Base-by-base conservation (phyloP, 2,888 invertebrate genomes). In the Spialia ferax region DNA sequence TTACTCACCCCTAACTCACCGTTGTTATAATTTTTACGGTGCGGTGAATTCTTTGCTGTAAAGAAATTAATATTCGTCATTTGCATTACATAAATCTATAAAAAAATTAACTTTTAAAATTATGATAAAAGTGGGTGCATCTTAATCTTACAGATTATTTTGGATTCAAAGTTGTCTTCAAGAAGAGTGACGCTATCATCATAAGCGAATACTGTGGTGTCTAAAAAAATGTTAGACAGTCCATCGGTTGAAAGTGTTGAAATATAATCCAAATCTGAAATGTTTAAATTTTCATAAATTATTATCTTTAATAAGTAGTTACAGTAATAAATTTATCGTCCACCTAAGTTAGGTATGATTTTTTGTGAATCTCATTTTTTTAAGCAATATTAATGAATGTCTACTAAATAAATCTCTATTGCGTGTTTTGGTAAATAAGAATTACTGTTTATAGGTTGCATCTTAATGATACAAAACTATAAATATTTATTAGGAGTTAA, bases 141-240 rank as follows among this genome's bases (percentile, higher is more conserved):
- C 5, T n/a, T 54, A 11, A 57, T 42, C 65, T 65, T 52, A 65
- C 65, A 52, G 5, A 65, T 26, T 38, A 35, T 57, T n/a, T 59
- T 59, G 0, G 18, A 26, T 15, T 45, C 59, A 15, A 55, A n/a
- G 20, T 38, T 26, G 26, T 65, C 52, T 52, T 59, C 38, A 7
- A 65, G 15, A 38, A 20, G 26, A 18, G 38, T 35, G 2, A 52
- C n/a, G 38, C 65, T 65, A 0, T 65, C 65, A 26, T 65, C 65
- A 7, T 65, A 65, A 23, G 65, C 48, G 15, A 65, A 20, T 26
- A 65, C 11, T 10, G 65, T 65, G 10, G 65, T 64, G 23, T 64
- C 57, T 18, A 64, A 13, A 13, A 64, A 32, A 7, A 64, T 7
- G 11, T 45, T 42, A 5, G 29, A 13, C 0, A 42, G 13, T 35